phyloP scores from a whole-genome alignment of 2,113 vertebrate genomes.

The Raja brachyura region DNA sequence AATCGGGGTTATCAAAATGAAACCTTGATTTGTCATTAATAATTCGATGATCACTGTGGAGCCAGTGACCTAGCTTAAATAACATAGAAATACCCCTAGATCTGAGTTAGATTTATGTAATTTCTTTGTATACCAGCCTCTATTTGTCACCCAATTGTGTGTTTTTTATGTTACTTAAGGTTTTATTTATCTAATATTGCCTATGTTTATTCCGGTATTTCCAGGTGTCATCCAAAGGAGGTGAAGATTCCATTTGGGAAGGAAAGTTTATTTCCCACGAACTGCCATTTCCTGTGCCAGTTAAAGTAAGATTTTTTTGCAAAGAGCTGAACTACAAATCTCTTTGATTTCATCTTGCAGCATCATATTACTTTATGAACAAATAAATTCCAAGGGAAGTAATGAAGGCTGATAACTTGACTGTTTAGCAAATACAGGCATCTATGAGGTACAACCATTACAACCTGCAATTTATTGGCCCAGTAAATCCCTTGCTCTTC shows the following conservation, averaged over 20 bases:
- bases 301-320: constrained; percentile 46
- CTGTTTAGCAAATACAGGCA: neutral
- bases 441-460: no score
- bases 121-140: neutral
- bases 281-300: neutral
- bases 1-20: neutral
- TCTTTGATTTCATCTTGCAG: neutral
- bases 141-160: neutral
- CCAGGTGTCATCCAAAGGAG: constrained; percentile 42
- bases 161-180: neutral
- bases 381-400: no score
- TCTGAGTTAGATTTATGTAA: neutral
- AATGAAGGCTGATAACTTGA: neutral
- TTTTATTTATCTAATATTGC: constrained; percentile 1
- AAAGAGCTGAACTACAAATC: neutral
- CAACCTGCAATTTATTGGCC: no score
- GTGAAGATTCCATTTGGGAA: constrained; percentile 52
- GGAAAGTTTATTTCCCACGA: constrained; percentile 45
- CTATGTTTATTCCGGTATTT: constrained; percentile 25
- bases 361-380: neutral
- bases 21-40: neutral
- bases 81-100: neutral
- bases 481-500: no score
- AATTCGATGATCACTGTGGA: neutral
- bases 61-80: neutral